Base-by-base conservation (phyloP, 2,797 vertebrate species). In the Lacerta viridis region DNA sequence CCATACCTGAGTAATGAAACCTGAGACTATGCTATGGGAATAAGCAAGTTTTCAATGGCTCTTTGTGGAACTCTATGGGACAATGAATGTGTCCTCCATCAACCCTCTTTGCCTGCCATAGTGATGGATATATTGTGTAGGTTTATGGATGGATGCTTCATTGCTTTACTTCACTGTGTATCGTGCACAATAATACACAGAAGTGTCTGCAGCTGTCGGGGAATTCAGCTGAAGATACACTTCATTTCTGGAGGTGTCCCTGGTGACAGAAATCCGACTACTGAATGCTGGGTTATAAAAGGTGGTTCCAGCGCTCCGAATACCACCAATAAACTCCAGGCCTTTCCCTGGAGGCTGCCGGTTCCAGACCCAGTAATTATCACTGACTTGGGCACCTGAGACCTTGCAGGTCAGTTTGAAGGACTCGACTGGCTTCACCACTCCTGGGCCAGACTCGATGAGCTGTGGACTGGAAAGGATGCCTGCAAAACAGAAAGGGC, bases 351-450 rank as follows among this genome's bases (percentile, higher is more conserved):
- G 72, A 68, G 50, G n/a, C 81, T 92, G 88, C 1, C 6, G 0
- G 72, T 86, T 3, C 43, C 90, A 88, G 77, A 59, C 78, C 76
- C 92, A 93, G 0, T 23, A 1, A 74, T 59, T 27, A 2, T 13
- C 29, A 4, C 3, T 36, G 1, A 46, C 43, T 10, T 46, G 23
- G 55, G 1, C 0, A 77, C 41, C 25, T 0, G 87, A 1, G 79
- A 79, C 10, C 1, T 81, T 72, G 41, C 87, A 87, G 59, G 71
- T 88, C 71, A 88, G 55, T 0, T 5, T 66, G 72, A 85, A 74
- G 18, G 36, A 66, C 27, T 85, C 10, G 7, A 46, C 36, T 3
- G 84, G 84, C 41, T 71, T 84, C 69, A 84, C 69, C 0, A 20
- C 36, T 55, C n/a, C 83, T 3, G 85, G 77, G 3, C 69, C 80